These are phyloP conservation scores for Aplysina aerophoba DNA, from an alignment of 37 sponge, comb jelly and placozoan species.

Conservation along the genomic window DNA sequence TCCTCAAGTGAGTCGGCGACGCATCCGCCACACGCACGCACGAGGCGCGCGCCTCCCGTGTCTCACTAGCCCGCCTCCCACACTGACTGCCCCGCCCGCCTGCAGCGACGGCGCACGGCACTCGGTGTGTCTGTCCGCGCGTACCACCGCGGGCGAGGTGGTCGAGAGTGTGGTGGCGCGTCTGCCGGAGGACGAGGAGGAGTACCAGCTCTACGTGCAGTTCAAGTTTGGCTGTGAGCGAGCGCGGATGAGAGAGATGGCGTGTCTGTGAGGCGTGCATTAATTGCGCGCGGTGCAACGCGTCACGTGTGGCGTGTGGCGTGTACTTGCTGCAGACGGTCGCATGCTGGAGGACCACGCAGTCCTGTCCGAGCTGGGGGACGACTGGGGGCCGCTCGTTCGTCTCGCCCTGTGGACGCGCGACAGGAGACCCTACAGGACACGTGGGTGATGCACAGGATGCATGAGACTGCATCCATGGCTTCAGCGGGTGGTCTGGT, in stretches of 20 bases:
- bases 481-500: too few relatives aligned
- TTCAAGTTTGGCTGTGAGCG: slow-evolving; percentile 25
- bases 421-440: neutral
- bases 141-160: slow-evolving; percentile 3
- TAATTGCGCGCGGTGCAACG: neutral
- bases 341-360: neutral
- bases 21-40: too few relatives aligned
- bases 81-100: neutral
- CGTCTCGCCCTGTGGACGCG: neutral
- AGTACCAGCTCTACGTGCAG: slow-evolving; percentile 19
- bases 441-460: neutral
- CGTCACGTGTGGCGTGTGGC: too few relatives aligned
- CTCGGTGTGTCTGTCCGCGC: neutral
- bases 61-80: too few relatives aligned
- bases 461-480: neutral
- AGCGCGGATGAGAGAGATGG: too few relatives aligned
- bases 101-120: neutral
- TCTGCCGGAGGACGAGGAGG: neutral
- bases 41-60: too few relatives aligned
- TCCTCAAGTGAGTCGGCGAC: too few relatives aligned
- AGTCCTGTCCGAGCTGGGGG: slow-evolving; percentile 14
- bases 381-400: slow-evolving; percentile 21
- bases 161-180: neutral
- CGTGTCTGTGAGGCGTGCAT: neutral
- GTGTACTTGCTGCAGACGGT: too few relatives aligned